Conservation (phyloP, 2,888 invertebrate genomes). For the Ennomos fuscantarius region DNA sequence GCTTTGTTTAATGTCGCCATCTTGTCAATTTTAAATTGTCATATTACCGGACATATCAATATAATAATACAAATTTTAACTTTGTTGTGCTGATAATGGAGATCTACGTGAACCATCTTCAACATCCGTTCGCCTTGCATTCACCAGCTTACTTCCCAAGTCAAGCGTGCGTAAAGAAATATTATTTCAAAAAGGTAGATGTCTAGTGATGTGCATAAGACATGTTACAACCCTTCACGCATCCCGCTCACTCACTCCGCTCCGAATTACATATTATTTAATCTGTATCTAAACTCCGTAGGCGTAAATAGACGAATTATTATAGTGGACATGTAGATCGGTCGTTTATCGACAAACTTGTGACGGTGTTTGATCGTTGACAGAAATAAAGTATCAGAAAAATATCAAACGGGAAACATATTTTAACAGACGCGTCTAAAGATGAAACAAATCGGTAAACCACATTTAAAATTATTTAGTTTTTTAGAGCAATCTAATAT, state of each 20-base stretch:
- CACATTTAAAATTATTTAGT: no score
- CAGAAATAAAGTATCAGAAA: slow-evolving; percentile 63
- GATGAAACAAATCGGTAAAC: slow-evolving; percentile 38
- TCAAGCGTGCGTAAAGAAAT: no score
- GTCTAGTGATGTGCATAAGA: slow-evolving; percentile 38
- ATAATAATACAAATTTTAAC: no score
- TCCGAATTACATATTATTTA: slow-evolving; percentile 82
- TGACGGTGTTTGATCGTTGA: slow-evolving; percentile 52
- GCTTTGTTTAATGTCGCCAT: no score
- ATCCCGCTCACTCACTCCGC: slow-evolving; percentile 71
- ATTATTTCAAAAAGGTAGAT: no score
- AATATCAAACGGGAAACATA: slow-evolving; percentile 60
- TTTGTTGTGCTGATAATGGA: no score
- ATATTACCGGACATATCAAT: no score
- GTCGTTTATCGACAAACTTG: slow-evolving; percentile 64
- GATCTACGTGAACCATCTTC: no score
- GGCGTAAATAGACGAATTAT: slow-evolving; percentile 74
- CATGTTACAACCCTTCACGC: slow-evolving; percentile 67
- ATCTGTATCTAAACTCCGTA: slow-evolving; percentile 70
- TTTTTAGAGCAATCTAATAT: no score
- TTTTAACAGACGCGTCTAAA: slow-evolving; percentile 53
- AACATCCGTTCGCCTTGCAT: no score
- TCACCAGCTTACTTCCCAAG: no score
- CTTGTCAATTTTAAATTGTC: no score
- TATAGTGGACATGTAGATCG: slow-evolving; percentile 64